A percentile compares a stretch with the other conserved stretches of the same genome.
These are phyloP conservation scores for Coptodon rendalli DNA, from an alignment of 2,113 vertebrate genomes.

Conservation along the genomic window DNA sequence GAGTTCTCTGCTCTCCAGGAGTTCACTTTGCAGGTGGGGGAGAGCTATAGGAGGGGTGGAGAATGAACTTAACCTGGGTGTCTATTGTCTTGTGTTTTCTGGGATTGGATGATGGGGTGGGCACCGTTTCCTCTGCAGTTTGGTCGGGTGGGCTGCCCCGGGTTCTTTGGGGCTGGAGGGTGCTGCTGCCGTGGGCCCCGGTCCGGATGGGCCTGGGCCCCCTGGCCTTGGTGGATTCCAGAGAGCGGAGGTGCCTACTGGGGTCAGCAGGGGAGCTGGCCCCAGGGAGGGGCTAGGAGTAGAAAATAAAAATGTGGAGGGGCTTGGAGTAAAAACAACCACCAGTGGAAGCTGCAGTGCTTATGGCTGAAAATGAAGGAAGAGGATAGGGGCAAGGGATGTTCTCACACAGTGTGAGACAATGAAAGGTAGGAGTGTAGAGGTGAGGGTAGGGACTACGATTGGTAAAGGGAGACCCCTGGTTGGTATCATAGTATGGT, in stretches of 20 bases:
- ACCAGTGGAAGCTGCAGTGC: not conserved
- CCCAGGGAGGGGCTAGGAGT: not conserved
- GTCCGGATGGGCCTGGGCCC: not conserved
- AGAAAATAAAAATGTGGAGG: not conserved
- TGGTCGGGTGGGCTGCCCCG: not conserved
- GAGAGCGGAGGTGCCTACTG: not conserved
- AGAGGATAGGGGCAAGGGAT: not conserved
- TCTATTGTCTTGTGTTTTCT: not conserved
- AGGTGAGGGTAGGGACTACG: not conserved
- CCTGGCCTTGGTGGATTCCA: not conserved
- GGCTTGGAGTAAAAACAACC: not conserved
- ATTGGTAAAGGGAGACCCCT: not conserved
- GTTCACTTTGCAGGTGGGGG: not conserved
- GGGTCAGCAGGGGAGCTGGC: not conserved
- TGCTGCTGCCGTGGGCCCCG: not conserved
- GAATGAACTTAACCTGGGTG: not conserved
- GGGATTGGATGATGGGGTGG: not conserved
- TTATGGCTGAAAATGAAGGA: not conserved
- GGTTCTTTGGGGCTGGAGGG: not conserved
- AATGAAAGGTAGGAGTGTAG: not conserved
- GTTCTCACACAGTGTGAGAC: not conserved
- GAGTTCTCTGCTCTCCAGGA: not conserved
- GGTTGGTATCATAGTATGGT: not conserved
- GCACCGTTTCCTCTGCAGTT: not conserved
- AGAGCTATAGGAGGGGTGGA: not conserved